Conservation (phyloP, 2,113 vertebrate species). For the Struthidea cinerea region DNA sequence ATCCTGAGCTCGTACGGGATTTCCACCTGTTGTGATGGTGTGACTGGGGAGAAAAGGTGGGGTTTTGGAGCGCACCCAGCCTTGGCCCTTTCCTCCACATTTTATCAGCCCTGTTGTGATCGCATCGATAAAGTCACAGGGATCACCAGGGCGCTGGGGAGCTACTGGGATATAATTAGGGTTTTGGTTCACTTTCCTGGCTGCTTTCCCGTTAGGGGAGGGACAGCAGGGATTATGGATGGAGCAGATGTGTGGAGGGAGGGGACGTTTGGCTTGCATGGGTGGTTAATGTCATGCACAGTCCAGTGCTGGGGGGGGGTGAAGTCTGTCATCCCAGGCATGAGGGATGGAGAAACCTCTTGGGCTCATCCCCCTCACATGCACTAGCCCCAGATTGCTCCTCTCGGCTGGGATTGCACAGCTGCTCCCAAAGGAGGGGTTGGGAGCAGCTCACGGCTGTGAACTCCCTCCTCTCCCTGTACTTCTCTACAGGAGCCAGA, state of each 20-base stretch:
- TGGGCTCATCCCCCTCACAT: neutral
- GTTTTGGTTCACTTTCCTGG: slow-evolving; percentile 39
- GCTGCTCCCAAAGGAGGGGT: neutral
- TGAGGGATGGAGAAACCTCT: neutral
- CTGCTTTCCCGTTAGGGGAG: slow-evolving; percentile 16
- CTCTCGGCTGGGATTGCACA: neutral
- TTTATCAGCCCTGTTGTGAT: neutral
- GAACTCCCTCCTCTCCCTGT: neutral
- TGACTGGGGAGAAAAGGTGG: neutral
- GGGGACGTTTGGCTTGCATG: neutral
- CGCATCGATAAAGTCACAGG: neutral
- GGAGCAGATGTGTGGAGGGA: slow-evolving; percentile 48
- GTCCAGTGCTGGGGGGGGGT: neutral
- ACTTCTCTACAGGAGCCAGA: neutral
- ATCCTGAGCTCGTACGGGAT: neutral
- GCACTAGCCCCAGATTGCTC: neutral
- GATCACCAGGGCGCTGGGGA: neutral
- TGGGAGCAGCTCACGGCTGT: rapidly evolving
- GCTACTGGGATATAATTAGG: slow-evolving; percentile 47
- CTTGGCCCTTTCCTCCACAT: neutral
- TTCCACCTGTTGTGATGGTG: neutral
- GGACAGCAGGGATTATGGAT: neutral
- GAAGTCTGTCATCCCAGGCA: neutral
- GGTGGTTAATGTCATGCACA: neutral
- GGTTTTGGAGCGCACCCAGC: neutral